Conservation (phyloP, 2,113 vertebrate species). For the Ctenodactylus gundi region DNA sequence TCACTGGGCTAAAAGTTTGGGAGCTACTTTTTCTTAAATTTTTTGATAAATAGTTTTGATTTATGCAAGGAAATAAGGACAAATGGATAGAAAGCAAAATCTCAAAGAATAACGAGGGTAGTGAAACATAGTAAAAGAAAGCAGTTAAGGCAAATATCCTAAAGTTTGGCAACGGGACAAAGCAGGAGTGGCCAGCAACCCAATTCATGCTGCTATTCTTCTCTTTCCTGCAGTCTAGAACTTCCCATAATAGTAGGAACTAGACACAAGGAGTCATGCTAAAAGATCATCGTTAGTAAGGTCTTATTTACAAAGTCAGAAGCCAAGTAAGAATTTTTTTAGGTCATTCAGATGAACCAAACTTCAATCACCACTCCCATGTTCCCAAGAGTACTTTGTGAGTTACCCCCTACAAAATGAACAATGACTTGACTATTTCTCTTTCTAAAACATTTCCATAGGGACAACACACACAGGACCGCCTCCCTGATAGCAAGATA, state of each 20-base stretch:
- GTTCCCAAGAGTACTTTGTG: not conserved
- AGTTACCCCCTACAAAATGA: not conserved
- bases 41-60: not conserved
- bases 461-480: too few relatives aligned
- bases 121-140: not conserved
- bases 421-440: not conserved
- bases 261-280: not conserved
- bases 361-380: not conserved
- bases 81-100: not conserved
- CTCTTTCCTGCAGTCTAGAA: not conserved
- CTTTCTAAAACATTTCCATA: too few relatives aligned
- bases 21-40: not conserved
- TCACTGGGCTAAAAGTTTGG: not conserved
- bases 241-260: not conserved
- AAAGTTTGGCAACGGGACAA: not conserved
- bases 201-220: not conserved
- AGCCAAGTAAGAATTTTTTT: not conserved
- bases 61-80: not conserved
- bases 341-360: not conserved
- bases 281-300: not conserved
- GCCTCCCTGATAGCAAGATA: too few relatives aligned
- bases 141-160: not conserved
- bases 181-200: not conserved
- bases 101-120: not conserved
- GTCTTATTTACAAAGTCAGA: not conserved